phyloP scores from a whole-genome alignment of 1,140 invertebrate genomes.

The Caenorhabditis tropicalis region DNA sequence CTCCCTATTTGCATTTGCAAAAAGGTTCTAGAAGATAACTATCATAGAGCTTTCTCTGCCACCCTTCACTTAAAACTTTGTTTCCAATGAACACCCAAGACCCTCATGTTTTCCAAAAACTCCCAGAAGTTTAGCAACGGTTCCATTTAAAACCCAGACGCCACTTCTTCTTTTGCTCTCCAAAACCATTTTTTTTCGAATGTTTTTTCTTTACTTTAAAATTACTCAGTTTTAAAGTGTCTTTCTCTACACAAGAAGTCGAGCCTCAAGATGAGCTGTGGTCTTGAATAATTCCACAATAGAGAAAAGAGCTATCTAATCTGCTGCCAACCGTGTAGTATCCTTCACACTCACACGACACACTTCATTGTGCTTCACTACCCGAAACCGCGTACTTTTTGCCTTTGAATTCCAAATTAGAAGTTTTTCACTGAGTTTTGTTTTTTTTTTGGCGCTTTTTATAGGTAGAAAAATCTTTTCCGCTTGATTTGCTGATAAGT shows the following conservation, averaged over 20 bases:
- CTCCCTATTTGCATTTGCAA: too few relatives aligned
- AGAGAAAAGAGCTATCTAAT: conserved; percentile 9
- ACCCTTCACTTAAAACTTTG: too few relatives aligned
- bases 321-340: conserved; percentile 19
- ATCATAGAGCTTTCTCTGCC: too few relatives aligned
- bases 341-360: conserved; percentile 27
- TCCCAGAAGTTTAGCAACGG: neutral
- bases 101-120: too few relatives aligned
- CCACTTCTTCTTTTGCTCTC: neutral
- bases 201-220: neutral
- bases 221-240: conserved; percentile 9
- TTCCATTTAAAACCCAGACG: neutral
- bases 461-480: neutral
- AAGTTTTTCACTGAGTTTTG: neutral
- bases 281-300: conserved; percentile 28
- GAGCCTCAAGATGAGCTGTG: conserved; percentile 1
- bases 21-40: too few relatives aligned
- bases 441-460: neutral
- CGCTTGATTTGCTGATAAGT: neutral
- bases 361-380: conserved; percentile 12
- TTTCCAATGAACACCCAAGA: too few relatives aligned
- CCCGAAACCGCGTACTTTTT: neutral
- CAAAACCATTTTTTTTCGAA: neutral
- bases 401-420: conserved; percentile 26
- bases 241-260: conserved; percentile 21